A percentile compares a stretch with the other conserved stretches of the same genome.
Evolutionary conservation across 2,113 vertebrate species (phyloP).

Genomic region (Caranx melampygus): DNA sequence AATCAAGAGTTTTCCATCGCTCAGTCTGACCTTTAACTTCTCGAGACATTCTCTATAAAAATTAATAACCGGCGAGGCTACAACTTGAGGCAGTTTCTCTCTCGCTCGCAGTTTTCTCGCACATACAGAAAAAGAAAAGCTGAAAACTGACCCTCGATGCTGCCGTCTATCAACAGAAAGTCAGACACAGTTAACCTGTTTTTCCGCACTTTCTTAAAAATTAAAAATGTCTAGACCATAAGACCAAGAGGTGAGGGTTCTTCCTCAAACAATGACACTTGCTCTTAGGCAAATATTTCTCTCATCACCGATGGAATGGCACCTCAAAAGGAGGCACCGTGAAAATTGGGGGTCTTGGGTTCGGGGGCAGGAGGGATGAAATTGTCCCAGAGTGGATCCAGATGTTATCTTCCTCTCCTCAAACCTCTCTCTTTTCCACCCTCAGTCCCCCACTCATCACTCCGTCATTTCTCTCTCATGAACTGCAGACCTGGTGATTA

Average conservation of each 20-base stretch:
- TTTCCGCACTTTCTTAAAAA: conserved; percentile 21
- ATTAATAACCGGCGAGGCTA: conserved; percentile 59
- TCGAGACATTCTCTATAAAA: conserved; percentile 73
- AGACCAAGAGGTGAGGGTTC: conserved; percentile 29
- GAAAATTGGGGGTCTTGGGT: conserved; percentile 64
- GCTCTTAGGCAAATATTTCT: conserved; percentile 69
- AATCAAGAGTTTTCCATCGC: conserved; percentile 70
- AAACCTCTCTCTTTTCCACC: conserved; percentile 28
- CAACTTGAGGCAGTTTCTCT: conserved; percentile 85
- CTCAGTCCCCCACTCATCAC: conserved; percentile 69
- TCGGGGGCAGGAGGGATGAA: conserved; percentile 67
- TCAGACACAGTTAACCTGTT: neutral
- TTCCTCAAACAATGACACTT: conserved; percentile 64
- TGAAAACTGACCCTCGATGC: conserved; percentile 4
- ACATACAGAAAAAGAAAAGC: neutral
- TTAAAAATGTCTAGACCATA: conserved; percentile 40
- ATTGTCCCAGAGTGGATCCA: conserved; percentile 75
- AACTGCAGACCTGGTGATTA: conserved; percentile 63
- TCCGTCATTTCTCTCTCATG: conserved; percentile 57
- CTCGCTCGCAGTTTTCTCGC: neutral
- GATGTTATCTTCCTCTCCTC: conserved; percentile 69
- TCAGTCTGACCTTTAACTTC: conserved; percentile 68
- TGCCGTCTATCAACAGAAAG: neutral
- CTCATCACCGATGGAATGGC: conserved; percentile 74
- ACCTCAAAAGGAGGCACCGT: conserved; percentile 78